phyloP scores from a whole-genome alignment of 2,888 invertebrate genomes.

The Diachrysia chrysitis region DNA sequence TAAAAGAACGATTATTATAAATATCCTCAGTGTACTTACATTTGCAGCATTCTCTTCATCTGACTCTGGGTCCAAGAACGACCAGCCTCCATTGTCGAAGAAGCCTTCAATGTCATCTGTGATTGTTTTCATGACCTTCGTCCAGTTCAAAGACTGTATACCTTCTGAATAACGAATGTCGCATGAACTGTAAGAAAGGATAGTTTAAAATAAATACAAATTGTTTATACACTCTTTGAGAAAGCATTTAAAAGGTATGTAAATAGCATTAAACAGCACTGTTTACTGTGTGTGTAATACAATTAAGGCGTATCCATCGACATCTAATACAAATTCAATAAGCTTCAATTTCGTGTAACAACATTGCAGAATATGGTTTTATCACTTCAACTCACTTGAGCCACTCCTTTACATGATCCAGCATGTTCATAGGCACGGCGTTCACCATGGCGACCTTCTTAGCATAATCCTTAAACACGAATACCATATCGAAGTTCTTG shows the following conservation, averaged over 20 bases:
- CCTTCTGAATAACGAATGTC: slow-evolving; percentile 99
- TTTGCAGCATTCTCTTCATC: slow-evolving; percentile 90
- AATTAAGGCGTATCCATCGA: no score
- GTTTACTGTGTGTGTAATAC: no score
- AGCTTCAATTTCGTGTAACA: not conserved
- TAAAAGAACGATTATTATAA: not conserved
- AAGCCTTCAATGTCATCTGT: slow-evolving; percentile 99
- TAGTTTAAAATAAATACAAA: not conserved
- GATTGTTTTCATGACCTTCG: slow-evolving; percentile 99
- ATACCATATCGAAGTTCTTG: slow-evolving; percentile 99
- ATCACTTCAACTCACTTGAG: slow-evolving; percentile 93
- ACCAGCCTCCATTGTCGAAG: slow-evolving; percentile 99
- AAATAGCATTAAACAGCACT: no score
- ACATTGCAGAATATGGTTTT: not conserved
- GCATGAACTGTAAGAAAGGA: slow-evolving; percentile 92
- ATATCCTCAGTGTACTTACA: slow-evolving; percentile 38
- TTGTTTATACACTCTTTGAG: not conserved
- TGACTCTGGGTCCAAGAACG: slow-evolving; percentile 98
- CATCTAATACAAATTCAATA: not conserved
- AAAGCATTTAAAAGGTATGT: no score
- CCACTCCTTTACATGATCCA: slow-evolving; percentile 99
- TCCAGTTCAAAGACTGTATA: slow-evolving; percentile 99
- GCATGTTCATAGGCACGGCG: slow-evolving; percentile 99
- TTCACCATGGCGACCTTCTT: slow-evolving; percentile 98
- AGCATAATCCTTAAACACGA: slow-evolving; percentile 99